These are phyloP conservation scores for Geopemphigus sp. DNA, from an alignment of 1,140 invertebrate genomes.

Conservation along the genomic window DNA sequence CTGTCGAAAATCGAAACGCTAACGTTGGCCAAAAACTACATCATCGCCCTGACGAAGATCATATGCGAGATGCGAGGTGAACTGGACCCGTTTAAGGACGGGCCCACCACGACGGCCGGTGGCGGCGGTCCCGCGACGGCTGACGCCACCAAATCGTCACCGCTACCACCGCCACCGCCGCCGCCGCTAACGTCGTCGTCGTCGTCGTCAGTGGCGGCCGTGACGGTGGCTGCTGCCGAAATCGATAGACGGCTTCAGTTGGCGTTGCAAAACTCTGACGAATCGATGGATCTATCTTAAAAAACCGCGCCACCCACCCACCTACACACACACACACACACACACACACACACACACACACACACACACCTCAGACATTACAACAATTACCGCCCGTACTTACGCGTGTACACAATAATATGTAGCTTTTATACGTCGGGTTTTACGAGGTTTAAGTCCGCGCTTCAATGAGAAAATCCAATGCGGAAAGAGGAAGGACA, in stretches of 20 bases:
- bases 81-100: slow-evolving; percentile 29
- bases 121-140: no score
- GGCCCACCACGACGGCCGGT: neutral
- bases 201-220: neutral
- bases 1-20: slow-evolving; percentile 89
- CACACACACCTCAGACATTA: neutral
- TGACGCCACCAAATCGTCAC: no score
- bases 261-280: slow-evolving; percentile 13
- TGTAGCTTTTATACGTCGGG: neutral
- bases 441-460: no score
- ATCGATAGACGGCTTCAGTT: slow-evolving; percentile 25
- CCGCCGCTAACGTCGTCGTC: no score
- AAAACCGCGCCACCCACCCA: no score
- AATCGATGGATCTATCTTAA: slow-evolving; percentile 33
- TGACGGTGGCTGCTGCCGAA: neutral
- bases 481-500: no score
- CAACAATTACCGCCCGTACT: neutral
- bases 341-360: no score
- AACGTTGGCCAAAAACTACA: slow-evolving; percentile 89
- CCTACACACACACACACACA: no score
- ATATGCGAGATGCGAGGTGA: slow-evolving; percentile 69
- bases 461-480: no score
- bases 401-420: neutral
- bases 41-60: slow-evolving; percentile 86
- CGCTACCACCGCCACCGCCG: no score